Conservation (phyloP, 2,797 vertebrate species). For the Pristis pectinata region DNA sequence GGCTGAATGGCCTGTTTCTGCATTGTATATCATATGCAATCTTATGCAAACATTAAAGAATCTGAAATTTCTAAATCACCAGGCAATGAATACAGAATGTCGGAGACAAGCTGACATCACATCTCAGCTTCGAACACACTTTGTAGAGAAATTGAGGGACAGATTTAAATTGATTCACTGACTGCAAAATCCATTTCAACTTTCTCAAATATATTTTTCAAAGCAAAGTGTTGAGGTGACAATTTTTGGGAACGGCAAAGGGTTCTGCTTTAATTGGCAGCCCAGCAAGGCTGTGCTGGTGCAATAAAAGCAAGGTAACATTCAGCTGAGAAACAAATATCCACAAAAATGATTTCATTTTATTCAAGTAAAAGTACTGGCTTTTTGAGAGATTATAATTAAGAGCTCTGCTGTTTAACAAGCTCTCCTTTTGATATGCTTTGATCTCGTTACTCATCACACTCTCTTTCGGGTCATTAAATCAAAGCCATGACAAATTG, state of each 20-base stretch:
- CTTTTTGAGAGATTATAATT: background rate
- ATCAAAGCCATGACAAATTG: background rate
- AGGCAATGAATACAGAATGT: background rate
- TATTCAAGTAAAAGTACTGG: background rate
- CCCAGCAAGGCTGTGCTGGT: background rate
- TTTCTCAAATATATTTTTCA: background rate
- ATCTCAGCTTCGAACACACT: background rate
- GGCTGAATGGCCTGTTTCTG: no score
- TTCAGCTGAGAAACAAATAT: background rate
- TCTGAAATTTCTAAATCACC: background rate
- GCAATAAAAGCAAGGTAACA: background rate
- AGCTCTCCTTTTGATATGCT: background rate
- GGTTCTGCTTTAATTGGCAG: background rate
- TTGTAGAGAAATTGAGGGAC: background rate
- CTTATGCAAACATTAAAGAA: no score
- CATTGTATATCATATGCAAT: no score
- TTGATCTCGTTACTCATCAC: background rate
- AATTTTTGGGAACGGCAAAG: background rate
- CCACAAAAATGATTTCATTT: background rate
- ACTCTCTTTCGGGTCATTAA: background rate
- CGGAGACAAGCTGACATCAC: background rate
- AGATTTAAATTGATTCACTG: constrained; percentile 17
- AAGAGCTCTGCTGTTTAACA: background rate
- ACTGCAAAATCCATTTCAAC: background rate
- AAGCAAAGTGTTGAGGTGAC: background rate